These are phyloP conservation scores for Drosophila falleni DNA, from an alignment of 2,888 invertebrate genomes.

Conservation along the genomic window DNA sequence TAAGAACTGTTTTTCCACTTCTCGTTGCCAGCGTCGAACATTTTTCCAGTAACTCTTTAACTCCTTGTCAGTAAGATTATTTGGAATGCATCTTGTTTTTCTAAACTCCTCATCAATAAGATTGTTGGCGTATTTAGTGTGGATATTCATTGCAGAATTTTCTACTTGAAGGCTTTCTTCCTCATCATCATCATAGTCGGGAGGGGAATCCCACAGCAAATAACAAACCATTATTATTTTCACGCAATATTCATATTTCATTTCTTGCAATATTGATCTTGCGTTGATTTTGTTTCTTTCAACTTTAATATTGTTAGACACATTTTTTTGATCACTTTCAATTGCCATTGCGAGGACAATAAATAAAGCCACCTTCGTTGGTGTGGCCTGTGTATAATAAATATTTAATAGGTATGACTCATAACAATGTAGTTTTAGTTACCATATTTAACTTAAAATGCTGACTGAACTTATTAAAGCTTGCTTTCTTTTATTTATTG, in stretches of 20 bases:
- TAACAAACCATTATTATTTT: conserved; percentile 34
- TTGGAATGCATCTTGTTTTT: conserved; percentile 27
- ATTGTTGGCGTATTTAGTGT: neutral
- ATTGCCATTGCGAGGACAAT: neutral
- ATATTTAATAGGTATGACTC: neutral
- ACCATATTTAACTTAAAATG: neutral
- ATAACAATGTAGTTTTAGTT: conserved; percentile 4
- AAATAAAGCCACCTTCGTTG: neutral
- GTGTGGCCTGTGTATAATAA: conserved; percentile 2
- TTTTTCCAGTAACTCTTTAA: conserved; percentile 11
- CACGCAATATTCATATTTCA: conserved; percentile 33
- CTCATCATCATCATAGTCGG: conserved; percentile 14
- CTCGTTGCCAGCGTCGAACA: conserved; percentile 31
- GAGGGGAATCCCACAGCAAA: conserved; percentile 26
- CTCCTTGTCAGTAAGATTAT: neutral
- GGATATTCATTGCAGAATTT: neutral
- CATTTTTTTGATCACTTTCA: neutral
- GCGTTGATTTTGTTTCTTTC: neutral
- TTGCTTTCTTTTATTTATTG: neutral
- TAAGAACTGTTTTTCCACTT: conserved; percentile 21
- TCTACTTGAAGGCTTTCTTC: neutral
- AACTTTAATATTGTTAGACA: neutral
- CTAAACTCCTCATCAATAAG: neutral
- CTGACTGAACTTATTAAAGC: neutral
- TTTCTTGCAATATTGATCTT: neutral